Conservation (phyloP, 1,140 invertebrate species). For the Hormaphis cornu region DNA sequence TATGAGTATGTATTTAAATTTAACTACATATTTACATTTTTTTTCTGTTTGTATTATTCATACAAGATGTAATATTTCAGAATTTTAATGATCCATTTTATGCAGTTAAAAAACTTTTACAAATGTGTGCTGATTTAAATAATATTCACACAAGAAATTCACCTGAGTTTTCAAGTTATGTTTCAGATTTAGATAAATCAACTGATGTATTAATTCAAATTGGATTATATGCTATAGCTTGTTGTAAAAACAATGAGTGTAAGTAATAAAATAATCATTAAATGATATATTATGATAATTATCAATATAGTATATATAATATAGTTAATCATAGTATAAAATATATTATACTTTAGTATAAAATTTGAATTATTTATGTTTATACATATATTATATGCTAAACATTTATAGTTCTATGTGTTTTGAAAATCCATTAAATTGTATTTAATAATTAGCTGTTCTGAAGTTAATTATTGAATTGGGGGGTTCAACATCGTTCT, state of each 20-base stretch:
- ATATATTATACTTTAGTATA: too few relatives aligned
- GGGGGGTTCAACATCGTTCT: too few relatives aligned
- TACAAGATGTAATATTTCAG: background rate
- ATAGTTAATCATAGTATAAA: too few relatives aligned
- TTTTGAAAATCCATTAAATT: too few relatives aligned
- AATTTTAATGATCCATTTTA: conserved; percentile 24
- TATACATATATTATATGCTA: too few relatives aligned
- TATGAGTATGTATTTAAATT: background rate
- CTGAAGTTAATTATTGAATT: too few relatives aligned
- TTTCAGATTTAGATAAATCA: conserved; percentile 15
- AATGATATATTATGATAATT: too few relatives aligned
- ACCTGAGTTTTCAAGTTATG: background rate
- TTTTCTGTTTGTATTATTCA: too few relatives aligned
- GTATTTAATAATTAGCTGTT: too few relatives aligned
- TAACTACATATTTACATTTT: background rate
- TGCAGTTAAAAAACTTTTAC: conserved; percentile 1
- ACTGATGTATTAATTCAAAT: conserved; percentile 22
- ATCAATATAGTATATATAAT: too few relatives aligned
- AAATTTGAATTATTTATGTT: too few relatives aligned
- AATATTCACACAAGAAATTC: background rate
- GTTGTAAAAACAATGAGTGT: conserved; percentile 18
- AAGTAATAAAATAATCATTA: background rate
- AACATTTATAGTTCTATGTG: too few relatives aligned
- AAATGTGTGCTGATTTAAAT: background rate
- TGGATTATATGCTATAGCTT: conserved; percentile 21